Evolutionary conservation across 2,888 invertebrate species (phyloP).

Genomic region (Gasteruption jaculator): DNA sequence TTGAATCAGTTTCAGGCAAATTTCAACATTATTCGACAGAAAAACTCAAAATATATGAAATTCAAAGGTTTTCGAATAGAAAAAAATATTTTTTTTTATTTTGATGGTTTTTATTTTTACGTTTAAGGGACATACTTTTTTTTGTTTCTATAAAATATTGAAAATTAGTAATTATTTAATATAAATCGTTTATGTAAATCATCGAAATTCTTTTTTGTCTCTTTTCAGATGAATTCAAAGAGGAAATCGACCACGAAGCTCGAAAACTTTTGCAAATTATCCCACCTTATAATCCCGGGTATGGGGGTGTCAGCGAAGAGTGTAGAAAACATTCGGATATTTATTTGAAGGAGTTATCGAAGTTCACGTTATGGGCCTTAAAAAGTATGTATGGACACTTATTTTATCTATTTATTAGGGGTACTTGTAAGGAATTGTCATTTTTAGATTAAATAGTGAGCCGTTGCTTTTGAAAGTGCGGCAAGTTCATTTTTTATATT

Average conservation of each 20-base stretch:
- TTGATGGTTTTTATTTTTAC: too few relatives aligned
- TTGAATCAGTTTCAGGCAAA: too few relatives aligned
- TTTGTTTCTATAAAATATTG: background rate
- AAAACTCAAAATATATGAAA: too few relatives aligned
- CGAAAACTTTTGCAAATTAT: conserved; percentile 36
- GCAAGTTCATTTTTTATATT: conserved; percentile 11
- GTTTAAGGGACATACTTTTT: too few relatives aligned
- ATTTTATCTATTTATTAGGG: too few relatives aligned
- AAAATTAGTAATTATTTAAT: background rate
- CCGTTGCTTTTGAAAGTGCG: too few relatives aligned
- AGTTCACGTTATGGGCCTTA: conserved; percentile 47
- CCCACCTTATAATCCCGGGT: conserved; percentile 42
- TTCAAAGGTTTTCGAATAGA: too few relatives aligned
- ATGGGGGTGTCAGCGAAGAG: conserved; percentile 39
- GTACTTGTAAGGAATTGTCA: too few relatives aligned
- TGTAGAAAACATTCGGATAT: conserved; percentile 42
- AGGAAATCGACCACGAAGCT: conserved; percentile 39
- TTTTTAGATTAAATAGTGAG: background rate
- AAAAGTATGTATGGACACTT: conserved; percentile 39
- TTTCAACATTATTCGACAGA: too few relatives aligned
- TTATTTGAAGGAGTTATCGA: conserved; percentile 40
- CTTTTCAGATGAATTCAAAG: conserved; percentile 37
- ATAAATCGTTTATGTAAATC: conserved; percentile 4
- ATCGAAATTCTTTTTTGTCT: conserved; percentile 4
- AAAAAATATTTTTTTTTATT: too few relatives aligned